A percentile compares a stretch with the other conserved stretches of the same genome.
Evolutionary conservation across 2,113 vertebrate genomes (phyloP).

Genomic region (Cercocebus atys): DNA sequence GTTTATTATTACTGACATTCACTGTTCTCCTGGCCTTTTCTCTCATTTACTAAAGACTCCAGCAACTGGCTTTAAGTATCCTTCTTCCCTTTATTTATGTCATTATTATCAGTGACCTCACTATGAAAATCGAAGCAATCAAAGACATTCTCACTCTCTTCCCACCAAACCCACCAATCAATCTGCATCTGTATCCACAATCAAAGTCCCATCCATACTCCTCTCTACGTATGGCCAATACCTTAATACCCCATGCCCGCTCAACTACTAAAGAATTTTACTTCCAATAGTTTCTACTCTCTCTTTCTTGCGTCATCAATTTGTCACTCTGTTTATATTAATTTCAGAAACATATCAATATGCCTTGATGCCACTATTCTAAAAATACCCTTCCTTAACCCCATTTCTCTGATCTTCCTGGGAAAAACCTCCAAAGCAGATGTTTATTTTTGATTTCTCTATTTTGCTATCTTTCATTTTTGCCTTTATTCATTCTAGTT

Average conservation of each 20-base stretch:
- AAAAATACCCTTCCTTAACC: not conserved
- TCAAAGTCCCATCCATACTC: not conserved
- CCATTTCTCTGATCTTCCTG: not conserved
- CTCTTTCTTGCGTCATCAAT: not conserved
- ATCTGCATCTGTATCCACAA: not conserved
- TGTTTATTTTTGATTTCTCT: not conserved
- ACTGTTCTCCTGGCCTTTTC: not conserved
- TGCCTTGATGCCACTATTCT: not conserved
- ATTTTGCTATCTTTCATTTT: not conserved
- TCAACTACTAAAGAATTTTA: not conserved
- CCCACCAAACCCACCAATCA: not conserved
- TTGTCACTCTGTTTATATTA: not conserved
- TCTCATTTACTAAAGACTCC: not conserved
- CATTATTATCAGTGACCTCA: not conserved
- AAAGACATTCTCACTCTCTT: not conserved
- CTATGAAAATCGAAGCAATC: not conserved
- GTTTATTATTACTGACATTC: not conserved
- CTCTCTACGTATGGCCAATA: too few species aligned
- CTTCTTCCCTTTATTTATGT: not conserved
- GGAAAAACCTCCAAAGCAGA: not conserved
- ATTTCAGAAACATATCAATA: not conserved
- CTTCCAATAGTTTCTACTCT: not conserved
- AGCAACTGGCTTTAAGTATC: not conserved
- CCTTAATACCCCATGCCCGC: not conserved
- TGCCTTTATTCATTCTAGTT: not conserved